Base-by-base conservation (phyloP, 2,888 invertebrate genomes). In the Oscheius myriophilus region DNA sequence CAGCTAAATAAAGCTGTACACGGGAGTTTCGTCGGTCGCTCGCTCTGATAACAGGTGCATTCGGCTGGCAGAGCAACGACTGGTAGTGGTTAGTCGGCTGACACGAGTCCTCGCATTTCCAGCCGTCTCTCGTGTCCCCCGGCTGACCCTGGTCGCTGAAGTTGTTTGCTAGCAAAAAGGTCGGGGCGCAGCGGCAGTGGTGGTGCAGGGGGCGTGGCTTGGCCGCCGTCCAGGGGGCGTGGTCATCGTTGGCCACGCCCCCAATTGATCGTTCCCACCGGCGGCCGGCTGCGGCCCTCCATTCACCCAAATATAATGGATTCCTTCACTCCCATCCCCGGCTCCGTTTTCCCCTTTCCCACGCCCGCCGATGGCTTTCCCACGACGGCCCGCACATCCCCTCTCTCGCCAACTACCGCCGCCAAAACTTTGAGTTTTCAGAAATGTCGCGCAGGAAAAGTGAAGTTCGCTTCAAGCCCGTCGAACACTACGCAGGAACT, bases 81-180 rank as follows among this genome's bases (percentile, higher is more conserved):
- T 33, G 33, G 33, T 33, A 33, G 33, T 33, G 33, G 33, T 33
- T n/a, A 9, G 33, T 9, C 33, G 33, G 33, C 33, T 33, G 33
- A 9, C 33, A 33, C 33, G 33, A 33, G 33, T 33, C 33, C 33
- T 33, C 33, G 33, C 33, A 33, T 33, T 33, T 33, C 33, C 33
- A 33, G 33, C 33, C 33, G 33, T 33, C 33, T 33, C 4, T 33
- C 33, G 33, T 33, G 3, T 33, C 3, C n/a, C 33, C 33, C 33
- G 33, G 33, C 4, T 33, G 33, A 33, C 33, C 33, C 33, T 33
- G 33, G 33, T 9, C 33, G 33, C 16, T 11, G 18, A 23, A 41
- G 58, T 58, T 58, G 58, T 58, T 58, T 58, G 58, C 58, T 58
- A 58, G 58, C 42, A 58, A 58, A 57, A 58, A 58, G 58, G 58